A percentile compares a stretch with the other conserved stretches of the same genome.
Evolutionary conservation across 2,797 vertebrate genomes (phyloP).

Genomic region (Peromyscus melanophrys): DNA sequence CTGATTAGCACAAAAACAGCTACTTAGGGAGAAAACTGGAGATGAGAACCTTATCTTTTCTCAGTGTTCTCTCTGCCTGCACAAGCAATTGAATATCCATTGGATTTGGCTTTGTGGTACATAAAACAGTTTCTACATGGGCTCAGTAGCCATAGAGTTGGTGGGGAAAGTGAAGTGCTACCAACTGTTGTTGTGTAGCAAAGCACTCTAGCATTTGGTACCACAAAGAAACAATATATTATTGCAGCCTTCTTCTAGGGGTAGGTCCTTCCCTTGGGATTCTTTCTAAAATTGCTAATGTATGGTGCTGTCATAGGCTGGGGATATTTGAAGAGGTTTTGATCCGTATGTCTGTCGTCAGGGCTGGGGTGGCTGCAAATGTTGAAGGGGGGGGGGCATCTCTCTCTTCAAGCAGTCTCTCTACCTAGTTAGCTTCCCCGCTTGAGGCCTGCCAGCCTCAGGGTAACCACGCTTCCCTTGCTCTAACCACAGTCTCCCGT

Average conservation of each 20-base stretch:
- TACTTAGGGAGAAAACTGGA: background rate
- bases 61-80: background rate
- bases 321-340: background rate
- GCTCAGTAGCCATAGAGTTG: background rate
- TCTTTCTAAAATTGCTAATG: background rate
- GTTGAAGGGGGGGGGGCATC: rapidly evolving
- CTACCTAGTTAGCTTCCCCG: background rate
- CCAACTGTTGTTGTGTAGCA: background rate
- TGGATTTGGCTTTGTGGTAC: background rate
- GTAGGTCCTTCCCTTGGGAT: background rate
- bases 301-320: background rate
- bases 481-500: background rate
- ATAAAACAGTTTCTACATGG: background rate
- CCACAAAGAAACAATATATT: background rate
- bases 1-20: background rate
- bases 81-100: background rate
- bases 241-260: background rate
- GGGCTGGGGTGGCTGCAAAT: background rate
- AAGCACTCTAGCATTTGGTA: background rate
- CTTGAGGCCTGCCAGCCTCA: background rate
- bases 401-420: background rate
- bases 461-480: background rate
- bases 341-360: background rate
- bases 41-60: background rate
- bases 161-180: constrained; percentile 17